Evolutionary conservation across 2,888 invertebrate genomes (phyloP).

Genomic region (Arge pagana): DNA sequence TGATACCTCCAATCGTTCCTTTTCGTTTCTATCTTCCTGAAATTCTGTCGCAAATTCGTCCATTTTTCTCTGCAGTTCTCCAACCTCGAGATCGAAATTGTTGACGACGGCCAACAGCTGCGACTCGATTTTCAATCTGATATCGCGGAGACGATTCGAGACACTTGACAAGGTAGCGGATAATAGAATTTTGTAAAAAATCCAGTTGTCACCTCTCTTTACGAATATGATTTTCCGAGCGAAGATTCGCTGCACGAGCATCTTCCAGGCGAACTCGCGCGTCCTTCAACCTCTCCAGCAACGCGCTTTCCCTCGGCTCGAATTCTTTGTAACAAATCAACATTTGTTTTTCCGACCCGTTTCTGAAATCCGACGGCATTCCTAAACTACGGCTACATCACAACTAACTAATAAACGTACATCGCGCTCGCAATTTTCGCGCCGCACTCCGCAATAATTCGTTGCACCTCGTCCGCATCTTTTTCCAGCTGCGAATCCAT

Average conservation of each 20-base stretch:
- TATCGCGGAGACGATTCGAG: no score
- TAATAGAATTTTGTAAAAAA: slow-evolving; percentile 3
- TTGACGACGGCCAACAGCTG: slow-evolving; percentile 32
- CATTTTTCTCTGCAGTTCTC: slow-evolving; percentile 27
- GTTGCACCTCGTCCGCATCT: slow-evolving; percentile 5
- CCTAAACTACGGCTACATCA: no score
- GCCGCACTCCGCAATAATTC: slow-evolving; percentile 16
- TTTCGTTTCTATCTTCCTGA: slow-evolving; percentile 23
- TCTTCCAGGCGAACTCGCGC: slow-evolving; percentile 19
- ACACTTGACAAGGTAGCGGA: no score
- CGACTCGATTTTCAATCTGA: slow-evolving; percentile 35
- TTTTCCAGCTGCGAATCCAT: slow-evolving; percentile 11
- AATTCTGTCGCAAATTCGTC: slow-evolving; percentile 29
- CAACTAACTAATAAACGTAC: no score
- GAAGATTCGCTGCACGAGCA: slow-evolving; percentile 8
- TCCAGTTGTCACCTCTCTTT: slow-evolving; percentile 32
- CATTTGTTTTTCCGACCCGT: no score
- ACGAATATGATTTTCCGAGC: slow-evolving; percentile 28
- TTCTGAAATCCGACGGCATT: no score
- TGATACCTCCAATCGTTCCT: slow-evolving; percentile 26
- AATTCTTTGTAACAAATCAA: no score
- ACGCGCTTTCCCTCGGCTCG: slow-evolving; percentile 24
- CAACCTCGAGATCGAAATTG: slow-evolving; percentile 35
- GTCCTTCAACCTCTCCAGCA: slow-evolving; percentile 20
- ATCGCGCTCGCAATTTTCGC: no score